A percentile compares a stretch with the other conserved stretches of the same genome.
Evolutionary conservation across 64 coral and sea anemone species (phyloP).

Genomic region (Porites lutea): DNA sequence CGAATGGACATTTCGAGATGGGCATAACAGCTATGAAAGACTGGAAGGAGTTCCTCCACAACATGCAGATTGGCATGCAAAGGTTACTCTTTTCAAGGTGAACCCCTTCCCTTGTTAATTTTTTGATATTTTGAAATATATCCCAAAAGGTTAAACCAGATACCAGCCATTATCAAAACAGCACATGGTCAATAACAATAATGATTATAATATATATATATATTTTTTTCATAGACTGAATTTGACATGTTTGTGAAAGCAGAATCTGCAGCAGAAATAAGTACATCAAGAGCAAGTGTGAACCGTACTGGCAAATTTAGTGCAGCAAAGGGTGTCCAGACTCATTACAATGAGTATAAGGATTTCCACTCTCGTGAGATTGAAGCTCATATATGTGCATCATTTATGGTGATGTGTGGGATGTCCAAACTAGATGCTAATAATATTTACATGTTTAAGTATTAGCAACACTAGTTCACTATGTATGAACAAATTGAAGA

Average conservation of each 20-base stretch:
- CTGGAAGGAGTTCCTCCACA: constrained; percentile 29
- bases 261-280: constrained; percentile 44
- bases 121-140: no score
- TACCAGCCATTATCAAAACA: no score
- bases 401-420: constrained; percentile 10
- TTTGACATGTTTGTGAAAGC: constrained; percentile 33
- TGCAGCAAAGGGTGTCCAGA: constrained; percentile 6
- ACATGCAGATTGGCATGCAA: constrained; percentile 58
- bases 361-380: constrained; percentile 33
- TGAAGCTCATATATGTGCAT: constrained; percentile 49
- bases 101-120: background rate
- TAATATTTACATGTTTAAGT: background rate
- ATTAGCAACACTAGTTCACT: no score
- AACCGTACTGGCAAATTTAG: constrained; percentile 22
- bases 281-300: constrained; percentile 61
- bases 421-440: constrained; percentile 27
- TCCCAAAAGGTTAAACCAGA: no score
- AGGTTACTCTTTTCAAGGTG: constrained; percentile 53
- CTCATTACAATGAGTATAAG: constrained; percentile 42
- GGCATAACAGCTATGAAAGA: constrained; percentile 36
- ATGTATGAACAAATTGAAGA: no score
- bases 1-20: constrained; percentile 37
- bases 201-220: no score
- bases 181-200: no score
- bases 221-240: constrained; percentile 6